Evolutionary conservation across 2,888 invertebrate genomes (phyloP).

Genomic region (Cepaea hortensis): DNA sequence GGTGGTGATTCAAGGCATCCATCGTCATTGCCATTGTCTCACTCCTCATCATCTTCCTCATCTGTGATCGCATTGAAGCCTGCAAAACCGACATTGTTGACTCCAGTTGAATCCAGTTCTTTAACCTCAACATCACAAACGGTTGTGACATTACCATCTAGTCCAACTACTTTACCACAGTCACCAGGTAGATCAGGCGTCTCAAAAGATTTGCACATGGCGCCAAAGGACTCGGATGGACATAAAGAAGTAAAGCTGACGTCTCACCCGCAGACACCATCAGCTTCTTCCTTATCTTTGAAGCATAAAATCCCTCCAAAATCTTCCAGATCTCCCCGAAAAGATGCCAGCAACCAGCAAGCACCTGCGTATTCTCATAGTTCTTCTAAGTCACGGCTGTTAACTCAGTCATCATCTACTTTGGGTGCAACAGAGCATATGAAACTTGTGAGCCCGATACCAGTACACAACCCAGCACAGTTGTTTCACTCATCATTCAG

Average conservation of each 20-base stretch:
- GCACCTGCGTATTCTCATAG: not conserved
- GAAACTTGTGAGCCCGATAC: not conserved
- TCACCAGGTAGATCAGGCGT: constrained; percentile 18
- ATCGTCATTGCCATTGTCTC: not conserved
- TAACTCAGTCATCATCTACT: not conserved
- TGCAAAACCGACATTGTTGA: not conserved
- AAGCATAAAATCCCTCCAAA: constrained; percentile 1
- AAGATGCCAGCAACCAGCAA: not conserved
- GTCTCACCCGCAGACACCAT: not conserved
- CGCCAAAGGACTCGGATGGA: not conserved
- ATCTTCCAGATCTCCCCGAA: constrained; percentile 6
- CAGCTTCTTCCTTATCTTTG: not conserved
- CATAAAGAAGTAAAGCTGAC: not conserved
- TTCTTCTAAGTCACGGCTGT: constrained; percentile 18
- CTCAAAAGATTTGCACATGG: constrained; percentile 24
- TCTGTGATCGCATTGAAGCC: not conserved
- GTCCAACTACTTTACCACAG: not conserved
- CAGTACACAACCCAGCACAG: not conserved
- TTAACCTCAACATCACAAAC: constrained; percentile 3
- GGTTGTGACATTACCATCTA: constrained; percentile 32
- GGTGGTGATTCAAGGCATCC: constrained; percentile 17
- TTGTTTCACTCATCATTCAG: not conserved
- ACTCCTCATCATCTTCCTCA: not conserved
- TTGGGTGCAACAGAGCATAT: not conserved
- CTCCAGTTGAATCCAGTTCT: not conserved